These are phyloP conservation scores for Rattus norvegicus DNA, from an alignment of 2,113 vertebrate species.

Conservation along the genomic window GRCr8 NC_086024.1:57708001-57708500, in stretches of 20 bases:
- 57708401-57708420: background rate
- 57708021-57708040: conserved; percentile 28
- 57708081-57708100: background rate
- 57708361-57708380: background rate
- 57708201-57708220: conserved; percentile 1
- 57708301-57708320: background rate
- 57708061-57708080: background rate
- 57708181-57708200: background rate
- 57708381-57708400: background rate
- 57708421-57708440: background rate
- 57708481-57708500: conserved; percentile 9
- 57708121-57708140: background rate
- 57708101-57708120: conserved; percentile 5
- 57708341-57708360: background rate
- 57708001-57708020: background rate
- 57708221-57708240: background rate
- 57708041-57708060: background rate
- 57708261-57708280: background rate
- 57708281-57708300: background rate
- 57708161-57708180: background rate
- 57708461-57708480: conserved; percentile 31
- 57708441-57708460: background rate
- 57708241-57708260: background rate
- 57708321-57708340: background rate
- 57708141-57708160: background rate